Evolutionary conservation across 2,797 vertebrate genomes (phyloP).

Genomic region (Hipposideros larvatus): DNA sequence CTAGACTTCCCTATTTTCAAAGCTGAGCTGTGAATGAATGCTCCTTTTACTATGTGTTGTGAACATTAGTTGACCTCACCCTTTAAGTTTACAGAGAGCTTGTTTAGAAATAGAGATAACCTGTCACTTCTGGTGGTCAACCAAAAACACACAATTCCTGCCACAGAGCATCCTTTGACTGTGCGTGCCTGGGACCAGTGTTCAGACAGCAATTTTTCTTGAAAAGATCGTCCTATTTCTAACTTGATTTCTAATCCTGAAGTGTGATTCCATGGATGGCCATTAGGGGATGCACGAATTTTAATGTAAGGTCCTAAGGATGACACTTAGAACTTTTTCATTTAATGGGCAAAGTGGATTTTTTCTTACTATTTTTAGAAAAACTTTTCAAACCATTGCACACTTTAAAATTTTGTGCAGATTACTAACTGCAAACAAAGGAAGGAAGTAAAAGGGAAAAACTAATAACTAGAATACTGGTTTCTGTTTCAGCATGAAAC

Average conservation of each 20-base stretch:
- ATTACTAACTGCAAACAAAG: background rate
- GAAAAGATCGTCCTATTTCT: background rate
- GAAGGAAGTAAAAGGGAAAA: background rate
- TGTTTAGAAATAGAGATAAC: background rate
- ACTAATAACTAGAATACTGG: background rate
- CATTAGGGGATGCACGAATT: constrained; percentile 19
- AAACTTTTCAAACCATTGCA: background rate
- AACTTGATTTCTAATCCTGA: background rate
- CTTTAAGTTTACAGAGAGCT: background rate
- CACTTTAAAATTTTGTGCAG: background rate
- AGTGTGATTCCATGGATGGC: background rate
- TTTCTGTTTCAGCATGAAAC: background rate
- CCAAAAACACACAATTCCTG: background rate
- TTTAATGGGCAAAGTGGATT: background rate
- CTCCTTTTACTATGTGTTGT: background rate
- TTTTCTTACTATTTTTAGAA: background rate
- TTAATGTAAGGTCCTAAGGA: background rate
- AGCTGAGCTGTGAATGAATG: background rate
- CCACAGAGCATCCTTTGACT: background rate
- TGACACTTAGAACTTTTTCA: background rate
- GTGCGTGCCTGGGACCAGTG: too few relatives aligned
- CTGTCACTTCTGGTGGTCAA: background rate
- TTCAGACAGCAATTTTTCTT: background rate
- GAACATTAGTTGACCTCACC: background rate
- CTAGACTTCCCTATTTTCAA: background rate